These are phyloP conservation scores for Zonitis immaculata DNA, from an alignment of 2,888 invertebrate species.

Conservation along the genomic window DNA sequence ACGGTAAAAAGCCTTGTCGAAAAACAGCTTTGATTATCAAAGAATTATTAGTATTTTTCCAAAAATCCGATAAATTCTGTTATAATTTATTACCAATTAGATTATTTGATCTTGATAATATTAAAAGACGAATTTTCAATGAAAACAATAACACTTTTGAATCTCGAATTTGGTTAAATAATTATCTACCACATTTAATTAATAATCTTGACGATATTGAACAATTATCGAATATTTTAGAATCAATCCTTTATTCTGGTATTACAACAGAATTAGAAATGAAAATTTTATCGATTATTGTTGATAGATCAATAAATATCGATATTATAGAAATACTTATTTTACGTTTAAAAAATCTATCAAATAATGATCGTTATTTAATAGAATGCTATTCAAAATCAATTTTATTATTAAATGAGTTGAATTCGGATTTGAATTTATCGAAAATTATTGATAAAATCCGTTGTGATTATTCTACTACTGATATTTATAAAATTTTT, in stretches of 20 bases:
- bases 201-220: constrained; percentile 10
- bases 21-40: constrained; percentile 13
- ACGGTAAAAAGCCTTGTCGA: constrained; percentile 18
- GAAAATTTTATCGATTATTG: constrained; percentile 27
- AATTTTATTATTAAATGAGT: constrained; percentile 20
- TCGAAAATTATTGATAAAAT: constrained; percentile 4
- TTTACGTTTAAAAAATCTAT: constrained; percentile 17
- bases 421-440: constrained; percentile 3
- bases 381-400: constrained; percentile 28
- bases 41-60: constrained; percentile 13
- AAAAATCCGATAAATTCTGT: constrained; percentile 15
- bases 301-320: constrained; percentile 11
- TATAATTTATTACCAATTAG: constrained; percentile 30
- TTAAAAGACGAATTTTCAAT: constrained; percentile 12
- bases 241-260: constrained; percentile 9
- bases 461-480: constrained; percentile 9
- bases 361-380: constrained; percentile 20
- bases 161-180: constrained; percentile 28
- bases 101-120: constrained; percentile 13
- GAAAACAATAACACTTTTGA: constrained; percentile 11
- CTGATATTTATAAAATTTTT: constrained; percentile 28
- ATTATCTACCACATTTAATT: constrained; percentile 28
- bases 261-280: constrained; percentile 24
- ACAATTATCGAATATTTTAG: constrained; percentile 18
- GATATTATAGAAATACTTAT: constrained; percentile 15